Conservation (phyloP, 2,113 vertebrate genomes). For the Myrmophylax atrothorax region DNA sequence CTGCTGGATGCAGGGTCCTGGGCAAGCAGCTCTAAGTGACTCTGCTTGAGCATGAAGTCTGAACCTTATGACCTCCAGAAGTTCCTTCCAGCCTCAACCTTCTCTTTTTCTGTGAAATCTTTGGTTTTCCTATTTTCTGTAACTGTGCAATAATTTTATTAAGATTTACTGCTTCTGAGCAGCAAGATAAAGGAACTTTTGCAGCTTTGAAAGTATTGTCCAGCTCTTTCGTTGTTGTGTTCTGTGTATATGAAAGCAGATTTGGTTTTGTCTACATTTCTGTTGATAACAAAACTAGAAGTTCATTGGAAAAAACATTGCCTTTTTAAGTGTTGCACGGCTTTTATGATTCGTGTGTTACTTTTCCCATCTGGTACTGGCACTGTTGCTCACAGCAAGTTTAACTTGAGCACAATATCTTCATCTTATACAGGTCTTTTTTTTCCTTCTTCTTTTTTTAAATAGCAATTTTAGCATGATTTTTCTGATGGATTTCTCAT, state of each 20-base stretch:
- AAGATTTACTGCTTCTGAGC: not conserved
- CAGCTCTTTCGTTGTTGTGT: not conserved
- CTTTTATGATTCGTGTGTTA: not conserved
- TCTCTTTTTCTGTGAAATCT: not conserved
- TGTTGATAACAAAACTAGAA: not conserved
- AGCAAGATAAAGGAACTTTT: not conserved
- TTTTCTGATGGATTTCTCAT: constrained; percentile 12
- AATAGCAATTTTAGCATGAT: not conserved
- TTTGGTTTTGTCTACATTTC: not conserved
- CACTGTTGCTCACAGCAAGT: not conserved
- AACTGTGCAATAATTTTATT: not conserved
- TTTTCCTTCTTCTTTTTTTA: not conserved
- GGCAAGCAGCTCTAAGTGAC: accelerated
- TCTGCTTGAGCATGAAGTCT: not conserved
- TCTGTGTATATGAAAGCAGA: not conserved
- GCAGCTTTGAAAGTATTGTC: not conserved
- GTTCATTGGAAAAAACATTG: not conserved
- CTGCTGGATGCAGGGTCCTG: accelerated
- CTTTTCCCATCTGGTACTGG: not conserved
- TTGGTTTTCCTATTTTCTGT: not conserved
- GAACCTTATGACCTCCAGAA: not conserved
- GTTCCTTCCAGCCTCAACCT: not conserved
- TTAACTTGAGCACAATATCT: not conserved
- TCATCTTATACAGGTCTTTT: not conserved
- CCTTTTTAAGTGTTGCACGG: not conserved